phyloP scores from a whole-genome alignment of 2,888 invertebrate genomes.

The Drosophila maculinotata region DNA sequence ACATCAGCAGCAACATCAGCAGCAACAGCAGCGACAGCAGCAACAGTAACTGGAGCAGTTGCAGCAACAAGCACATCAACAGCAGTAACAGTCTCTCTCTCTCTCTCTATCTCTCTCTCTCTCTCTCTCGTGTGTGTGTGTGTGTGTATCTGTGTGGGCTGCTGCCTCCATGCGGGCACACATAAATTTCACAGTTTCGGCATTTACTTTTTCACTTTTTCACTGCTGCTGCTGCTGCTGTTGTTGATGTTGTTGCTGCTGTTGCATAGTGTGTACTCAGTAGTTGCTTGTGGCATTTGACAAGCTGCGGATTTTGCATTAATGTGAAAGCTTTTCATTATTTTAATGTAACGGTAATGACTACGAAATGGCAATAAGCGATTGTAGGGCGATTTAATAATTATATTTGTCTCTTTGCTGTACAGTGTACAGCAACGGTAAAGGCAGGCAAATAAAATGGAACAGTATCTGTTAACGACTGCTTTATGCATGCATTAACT shows the following conservation, averaged over 20 bases:
- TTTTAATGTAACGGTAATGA: conserved; percentile 51
- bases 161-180: conserved; percentile 22
- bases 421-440: too few species aligned
- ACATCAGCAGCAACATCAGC: conserved; percentile 15
- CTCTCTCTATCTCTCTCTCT: background rate
- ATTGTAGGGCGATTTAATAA: conserved; percentile 34
- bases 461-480: too few species aligned
- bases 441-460: background rate
- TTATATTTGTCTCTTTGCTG: conserved; percentile 2
- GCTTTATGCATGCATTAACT: background rate
- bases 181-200: conserved; percentile 35
- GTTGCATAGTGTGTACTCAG: conserved; percentile 16
- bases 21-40: conserved; percentile 1
- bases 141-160: conserved; percentile 4
- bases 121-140: background rate
- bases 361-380: conserved; percentile 14
- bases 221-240: conserved; percentile 2
- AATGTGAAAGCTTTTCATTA: conserved; percentile 63
- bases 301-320: conserved; percentile 51
- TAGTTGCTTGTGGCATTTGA: conserved; percentile 41
- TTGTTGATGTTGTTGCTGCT: conserved; percentile 18
- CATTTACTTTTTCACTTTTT: conserved; percentile 41
- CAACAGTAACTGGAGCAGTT: conserved; percentile 40
- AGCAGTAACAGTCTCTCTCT: background rate
- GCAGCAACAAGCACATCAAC: background rate